Evolutionary conservation across 2,797 vertebrate genomes (phyloP).

Genomic region (Enteromius trimaculatus): DNA sequence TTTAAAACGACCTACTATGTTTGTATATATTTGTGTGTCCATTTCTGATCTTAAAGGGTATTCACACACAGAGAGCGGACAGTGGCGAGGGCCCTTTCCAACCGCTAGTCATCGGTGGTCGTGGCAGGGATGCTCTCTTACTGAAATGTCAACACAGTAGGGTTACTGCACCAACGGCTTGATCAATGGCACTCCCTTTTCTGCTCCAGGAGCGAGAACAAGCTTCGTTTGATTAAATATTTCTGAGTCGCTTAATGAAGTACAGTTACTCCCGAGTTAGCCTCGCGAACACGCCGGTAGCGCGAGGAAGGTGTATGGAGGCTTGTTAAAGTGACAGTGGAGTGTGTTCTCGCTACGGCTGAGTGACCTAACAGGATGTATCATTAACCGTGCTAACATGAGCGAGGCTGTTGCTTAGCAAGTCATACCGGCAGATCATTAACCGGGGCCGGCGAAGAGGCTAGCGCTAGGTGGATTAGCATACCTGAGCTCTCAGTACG

Average conservation of each 20-base stretch:
- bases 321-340: constrained; percentile 45
- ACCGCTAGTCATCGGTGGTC: constrained; percentile 20
- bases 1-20: constrained; percentile 53
- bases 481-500: not conserved
- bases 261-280: constrained; percentile 71
- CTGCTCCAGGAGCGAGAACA: constrained; percentile 56
- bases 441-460: constrained; percentile 32
- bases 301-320: constrained; percentile 24
- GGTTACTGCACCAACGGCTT: constrained; percentile 71
- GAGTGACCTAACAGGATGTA: constrained; percentile 51
- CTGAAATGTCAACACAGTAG: constrained; percentile 77
- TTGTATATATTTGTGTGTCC: not conserved
- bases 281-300: constrained; percentile 60
- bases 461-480: constrained; percentile 15
- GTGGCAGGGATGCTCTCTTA: constrained; percentile 70
- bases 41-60: constrained; percentile 37
- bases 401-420: constrained; percentile 32
- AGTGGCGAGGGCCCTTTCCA: constrained; percentile 27
- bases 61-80: constrained; percentile 15
- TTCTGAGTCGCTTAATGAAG: constrained; percentile 75
- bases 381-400: constrained; percentile 51
- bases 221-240: constrained; percentile 76
- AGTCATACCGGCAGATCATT: constrained; percentile 46
- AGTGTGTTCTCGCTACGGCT: constrained; percentile 36
- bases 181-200: constrained; percentile 74